Percentiles rank a stretch among this genome's conserved stretches.
Conservation (phyloP, 2,113 vertebrate species). For the Furnarius figulus region DNA sequence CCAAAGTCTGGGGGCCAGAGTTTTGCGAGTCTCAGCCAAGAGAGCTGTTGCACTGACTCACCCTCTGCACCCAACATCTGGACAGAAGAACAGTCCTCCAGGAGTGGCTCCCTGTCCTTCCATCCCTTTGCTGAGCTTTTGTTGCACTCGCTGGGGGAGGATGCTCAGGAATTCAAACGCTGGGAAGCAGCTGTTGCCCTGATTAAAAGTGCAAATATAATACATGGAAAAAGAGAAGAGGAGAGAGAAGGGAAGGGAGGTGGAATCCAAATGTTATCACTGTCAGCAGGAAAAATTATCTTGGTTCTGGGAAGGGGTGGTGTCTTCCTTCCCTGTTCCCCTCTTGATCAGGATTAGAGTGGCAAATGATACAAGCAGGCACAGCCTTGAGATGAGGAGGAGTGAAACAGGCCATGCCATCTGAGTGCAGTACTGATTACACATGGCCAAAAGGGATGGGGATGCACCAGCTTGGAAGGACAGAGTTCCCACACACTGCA, state of each 20-base stretch:
- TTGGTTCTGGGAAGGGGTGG: background rate
- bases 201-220: slow-evolving; percentile 24
- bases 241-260: background rate
- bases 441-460: background rate
- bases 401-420: background rate
- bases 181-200: slow-evolving; percentile 42
- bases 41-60: background rate
- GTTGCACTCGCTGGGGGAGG: background rate
- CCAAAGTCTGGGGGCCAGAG: background rate
- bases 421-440: fast-evolving
- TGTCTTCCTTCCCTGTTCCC: background rate
- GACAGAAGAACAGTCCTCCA: background rate
- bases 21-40: background rate
- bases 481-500: background rate
- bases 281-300: background rate
- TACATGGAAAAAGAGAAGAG: background rate
- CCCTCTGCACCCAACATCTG: background rate
- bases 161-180: background rate
- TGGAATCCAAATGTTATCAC: background rate
- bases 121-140: background rate
- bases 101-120: background rate
- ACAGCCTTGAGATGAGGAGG: background rate
- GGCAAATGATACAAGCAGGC: background rate
- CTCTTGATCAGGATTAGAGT: background rate
- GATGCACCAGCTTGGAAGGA: background rate